Base-by-base conservation (phyloP, 2,113 vertebrate species). In the Chloropsis cyanopogon region DNA sequence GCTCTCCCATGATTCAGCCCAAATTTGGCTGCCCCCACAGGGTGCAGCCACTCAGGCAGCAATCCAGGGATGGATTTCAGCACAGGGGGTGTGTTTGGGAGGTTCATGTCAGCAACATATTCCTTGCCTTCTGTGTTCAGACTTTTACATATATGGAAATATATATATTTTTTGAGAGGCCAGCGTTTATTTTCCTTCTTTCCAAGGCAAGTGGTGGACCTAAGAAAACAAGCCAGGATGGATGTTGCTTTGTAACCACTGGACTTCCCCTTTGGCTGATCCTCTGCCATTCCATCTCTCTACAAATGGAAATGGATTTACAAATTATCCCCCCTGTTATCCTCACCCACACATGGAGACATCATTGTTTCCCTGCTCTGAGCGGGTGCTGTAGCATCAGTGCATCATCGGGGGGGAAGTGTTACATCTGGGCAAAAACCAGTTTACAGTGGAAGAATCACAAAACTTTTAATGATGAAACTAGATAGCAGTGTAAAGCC, bases 381-480 rank as follows among this genome's bases (percentile, higher is more conserved):
- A 21, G 11, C 0, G 3, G 59, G 21, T 29, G 12, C 54, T 65
- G n/a, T 28, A 33, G 12, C 49, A 56, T 33, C 93, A 59, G 57
- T 13, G 33, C 53, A 44, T 70, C 9, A 2, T 18, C 35, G 26
- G 37, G 47, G n/a, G 84, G 59, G 26, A 90, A 50, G 26, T 63
- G 68, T 33, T 59, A 18, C 26, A 46, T 69, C 66, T 70, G 42
- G 54, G 24, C 41, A 70, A 91, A 92, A 93, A 69, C 65, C 42
- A 77, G 31, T 94, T 91, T 86, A 70, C 35, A 88, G 33, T 59
- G 33, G 50, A 80, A 85, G 75, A 93, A 77, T 71, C 28, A 65
- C 21, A 77, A 73, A 80, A 44, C 47, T 89, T 92, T 82, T 75
- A 81, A 90, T 75, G 71, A 66, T 44, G 46, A 80, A 73, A 59